Conservation (phyloP, 1,140 invertebrate species). For the Lordiphosa clarofinis region DNA sequence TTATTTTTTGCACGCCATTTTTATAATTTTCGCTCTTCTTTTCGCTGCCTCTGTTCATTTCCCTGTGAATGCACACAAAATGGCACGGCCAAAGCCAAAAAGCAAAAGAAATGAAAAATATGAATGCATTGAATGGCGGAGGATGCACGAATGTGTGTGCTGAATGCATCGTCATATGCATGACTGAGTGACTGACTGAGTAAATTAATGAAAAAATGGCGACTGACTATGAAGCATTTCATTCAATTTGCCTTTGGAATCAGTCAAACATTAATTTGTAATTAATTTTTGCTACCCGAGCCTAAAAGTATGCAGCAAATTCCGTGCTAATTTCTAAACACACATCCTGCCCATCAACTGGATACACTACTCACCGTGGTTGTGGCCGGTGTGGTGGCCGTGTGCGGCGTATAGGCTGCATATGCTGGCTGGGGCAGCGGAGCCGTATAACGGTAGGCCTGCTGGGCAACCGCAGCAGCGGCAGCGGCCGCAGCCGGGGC, state of each 20-base stretch:
- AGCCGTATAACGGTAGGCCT: slow-evolving; percentile 77
- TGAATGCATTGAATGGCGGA: slow-evolving; percentile 4
- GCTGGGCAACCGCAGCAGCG: slow-evolving; percentile 75
- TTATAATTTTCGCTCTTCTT: slow-evolving; percentile 7
- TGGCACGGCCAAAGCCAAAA: slow-evolving; percentile 9
- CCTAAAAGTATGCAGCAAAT: not conserved
- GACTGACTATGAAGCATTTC: slow-evolving; percentile 26
- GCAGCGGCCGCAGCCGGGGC: slow-evolving; percentile 73
- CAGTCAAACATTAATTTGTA: slow-evolving; percentile 1
- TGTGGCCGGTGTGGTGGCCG: slow-evolving; percentile 72
- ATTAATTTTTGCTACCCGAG: not conserved
- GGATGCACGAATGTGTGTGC: not conserved
- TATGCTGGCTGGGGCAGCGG: slow-evolving; percentile 78
- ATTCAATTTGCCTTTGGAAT: too few species aligned
- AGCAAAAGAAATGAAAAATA: not conserved
- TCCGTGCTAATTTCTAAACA: not conserved
- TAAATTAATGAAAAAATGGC: slow-evolving; percentile 1
- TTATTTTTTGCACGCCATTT: slow-evolving; percentile 10
- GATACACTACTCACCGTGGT: slow-evolving; percentile 70
- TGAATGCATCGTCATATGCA: slow-evolving; percentile 16
- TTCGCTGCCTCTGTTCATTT: slow-evolving; percentile 9
- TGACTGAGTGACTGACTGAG: slow-evolving; percentile 13
- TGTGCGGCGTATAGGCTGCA: slow-evolving; percentile 77
- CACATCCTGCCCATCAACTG: not conserved
- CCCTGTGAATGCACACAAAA: slow-evolving; percentile 15